Conservation (phyloP, 2,888 invertebrate genomes). For the Dromius quadrimaculatus region DNA sequence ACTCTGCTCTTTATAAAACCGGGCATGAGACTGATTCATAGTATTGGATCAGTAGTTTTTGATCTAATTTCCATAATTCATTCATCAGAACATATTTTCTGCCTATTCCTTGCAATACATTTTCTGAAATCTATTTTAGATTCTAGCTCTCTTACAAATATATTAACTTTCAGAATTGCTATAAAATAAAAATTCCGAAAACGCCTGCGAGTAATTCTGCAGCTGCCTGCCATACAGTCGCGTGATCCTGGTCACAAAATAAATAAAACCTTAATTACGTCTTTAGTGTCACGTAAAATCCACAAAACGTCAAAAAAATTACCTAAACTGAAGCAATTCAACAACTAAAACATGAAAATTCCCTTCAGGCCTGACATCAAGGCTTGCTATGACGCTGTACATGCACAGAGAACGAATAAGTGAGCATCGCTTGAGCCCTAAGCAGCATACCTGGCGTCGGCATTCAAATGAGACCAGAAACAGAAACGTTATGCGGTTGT, state of each 20-base stretch:
- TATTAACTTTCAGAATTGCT: too few relatives aligned
- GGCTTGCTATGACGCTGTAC: slow-evolving; percentile 2
- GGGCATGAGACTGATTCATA: too few relatives aligned
- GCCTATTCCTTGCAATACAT: too few relatives aligned
- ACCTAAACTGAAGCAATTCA: slow-evolving; percentile 20
- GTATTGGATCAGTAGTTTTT: too few relatives aligned
- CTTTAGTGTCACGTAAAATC: slow-evolving; percentile 17
- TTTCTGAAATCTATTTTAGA: too few relatives aligned
- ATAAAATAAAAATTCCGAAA: too few relatives aligned
- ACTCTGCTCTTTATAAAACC: too few relatives aligned
- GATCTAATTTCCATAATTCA: too few relatives aligned
- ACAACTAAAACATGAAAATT: slow-evolving; percentile 15
- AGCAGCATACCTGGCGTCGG: slow-evolving; percentile 2
- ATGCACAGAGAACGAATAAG: slow-evolving; percentile 26
- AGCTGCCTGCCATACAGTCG: neutral
- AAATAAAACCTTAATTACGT: slow-evolving; percentile 30
- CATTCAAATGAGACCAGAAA: slow-evolving; percentile 13
- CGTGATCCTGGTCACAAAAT: slow-evolving; percentile 21
- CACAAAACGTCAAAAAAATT: slow-evolving; percentile 4
- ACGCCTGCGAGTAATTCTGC: neutral
- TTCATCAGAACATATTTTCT: too few relatives aligned
- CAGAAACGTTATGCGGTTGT: slow-evolving; percentile 39
- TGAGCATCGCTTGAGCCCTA: slow-evolving; percentile 12
- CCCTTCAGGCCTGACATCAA: slow-evolving; percentile 6
- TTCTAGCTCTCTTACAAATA: too few relatives aligned